Conservation (phyloP, 2,797 vertebrate genomes). For the Esox masquinongy region DNA sequence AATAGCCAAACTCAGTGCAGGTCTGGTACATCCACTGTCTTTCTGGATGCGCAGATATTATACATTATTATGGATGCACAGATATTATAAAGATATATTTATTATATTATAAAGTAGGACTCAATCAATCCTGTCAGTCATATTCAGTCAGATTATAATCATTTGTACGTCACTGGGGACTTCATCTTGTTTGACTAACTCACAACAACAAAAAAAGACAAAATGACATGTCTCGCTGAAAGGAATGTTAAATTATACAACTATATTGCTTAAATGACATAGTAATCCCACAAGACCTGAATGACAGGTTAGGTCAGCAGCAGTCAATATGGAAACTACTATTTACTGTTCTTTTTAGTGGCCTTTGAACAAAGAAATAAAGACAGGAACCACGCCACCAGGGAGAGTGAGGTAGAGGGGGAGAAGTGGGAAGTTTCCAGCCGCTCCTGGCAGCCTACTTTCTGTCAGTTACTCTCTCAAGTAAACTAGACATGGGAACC, state of each 20-base stretch:
- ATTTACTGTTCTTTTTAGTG: slow-evolving; percentile 14
- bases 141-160: neutral
- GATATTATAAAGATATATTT: neutral
- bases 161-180: neutral
- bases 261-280: slow-evolving; percentile 4
- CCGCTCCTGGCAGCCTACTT: slow-evolving; percentile 39
- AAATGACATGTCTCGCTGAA: slow-evolving; percentile 11
- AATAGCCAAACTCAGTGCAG: slow-evolving; percentile 81
- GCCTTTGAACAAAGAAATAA: slow-evolving; percentile 16
- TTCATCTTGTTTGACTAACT: neutral
- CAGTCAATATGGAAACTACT: neutral
- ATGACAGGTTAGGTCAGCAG: neutral
- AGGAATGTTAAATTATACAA: slow-evolving; percentile 4
- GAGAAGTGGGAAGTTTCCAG: slow-evolving; percentile 10
- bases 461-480: slow-evolving; percentile 39
- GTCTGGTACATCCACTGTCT: slow-evolving; percentile 53
- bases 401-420: slow-evolving; percentile 19
- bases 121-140: no score
- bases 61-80: slow-evolving; percentile 8
- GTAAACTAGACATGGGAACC: slow-evolving; percentile 40
- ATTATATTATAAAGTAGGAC: neutral
- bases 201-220: neutral
- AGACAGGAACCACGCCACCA: slow-evolving; percentile 13
- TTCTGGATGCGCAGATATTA: slow-evolving; percentile 29
- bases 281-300: neutral